Conservation (phyloP, 2,797 vertebrate genomes). For the Acipenser transmontanus region DNA sequence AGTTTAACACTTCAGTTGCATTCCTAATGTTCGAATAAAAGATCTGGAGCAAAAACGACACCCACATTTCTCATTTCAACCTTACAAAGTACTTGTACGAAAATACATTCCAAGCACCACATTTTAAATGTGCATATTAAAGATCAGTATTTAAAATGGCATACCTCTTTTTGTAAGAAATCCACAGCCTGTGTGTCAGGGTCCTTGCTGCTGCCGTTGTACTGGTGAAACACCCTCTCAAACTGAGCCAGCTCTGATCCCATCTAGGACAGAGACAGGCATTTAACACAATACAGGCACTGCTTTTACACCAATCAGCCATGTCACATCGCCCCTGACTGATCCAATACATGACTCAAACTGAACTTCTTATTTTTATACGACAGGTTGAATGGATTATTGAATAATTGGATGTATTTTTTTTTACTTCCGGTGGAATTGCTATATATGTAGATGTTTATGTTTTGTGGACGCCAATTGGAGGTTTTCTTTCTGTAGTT, state of each 20-base stretch:
- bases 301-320: not conserved
- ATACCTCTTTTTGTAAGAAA: slow-evolving; percentile 40
- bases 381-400: not conserved
- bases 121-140: not conserved
- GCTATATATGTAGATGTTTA: too few relatives aligned
- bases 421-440: too few relatives aligned
- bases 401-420: too few relatives aligned
- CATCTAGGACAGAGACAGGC: slow-evolving; percentile 30
- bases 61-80: not conserved
- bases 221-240: slow-evolving; percentile 41
- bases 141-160: not conserved
- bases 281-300: not conserved
- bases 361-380: not conserved
- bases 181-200: slow-evolving; percentile 39
- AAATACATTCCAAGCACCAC: not conserved
- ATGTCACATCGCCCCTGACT: too few relatives aligned
- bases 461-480: too few relatives aligned
- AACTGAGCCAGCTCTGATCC: slow-evolving; percentile 37
- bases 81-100: not conserved
- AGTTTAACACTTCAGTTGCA: not conserved
- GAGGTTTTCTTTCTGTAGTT: too few relatives aligned
- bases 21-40: not conserved
- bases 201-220: slow-evolving; percentile 44
- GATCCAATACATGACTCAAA: not conserved
- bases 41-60: too few relatives aligned